phyloP scores from a whole-genome alignment of 1,140 invertebrate species.

The Dreissena rostriformis region DNA sequence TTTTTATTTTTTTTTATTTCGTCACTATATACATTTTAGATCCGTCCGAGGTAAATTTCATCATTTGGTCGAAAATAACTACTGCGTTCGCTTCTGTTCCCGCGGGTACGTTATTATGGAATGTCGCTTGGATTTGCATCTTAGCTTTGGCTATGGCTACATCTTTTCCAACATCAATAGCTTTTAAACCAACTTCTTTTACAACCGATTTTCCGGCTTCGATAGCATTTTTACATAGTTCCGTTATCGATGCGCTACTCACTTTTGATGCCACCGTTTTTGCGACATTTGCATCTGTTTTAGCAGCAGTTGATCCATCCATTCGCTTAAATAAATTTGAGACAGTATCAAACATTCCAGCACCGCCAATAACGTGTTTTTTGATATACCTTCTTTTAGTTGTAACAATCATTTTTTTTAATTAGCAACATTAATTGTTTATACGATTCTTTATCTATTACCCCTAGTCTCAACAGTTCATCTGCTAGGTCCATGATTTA shows the following conservation, averaged over 20 bases:
- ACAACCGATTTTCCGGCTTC: background rate
- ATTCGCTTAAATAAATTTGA: background rate
- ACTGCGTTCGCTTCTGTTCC: constrained; percentile 38
- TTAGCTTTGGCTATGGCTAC: background rate
- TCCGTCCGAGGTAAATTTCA: constrained; percentile 19
- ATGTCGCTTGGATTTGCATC: constrained; percentile 46
- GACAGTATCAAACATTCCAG: background rate
- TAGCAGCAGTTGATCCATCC: background rate
- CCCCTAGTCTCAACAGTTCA: background rate
- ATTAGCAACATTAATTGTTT: background rate
- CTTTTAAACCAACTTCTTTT: background rate
- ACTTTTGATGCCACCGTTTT: background rate
- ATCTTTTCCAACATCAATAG: background rate
- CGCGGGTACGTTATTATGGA: constrained; percentile 25
- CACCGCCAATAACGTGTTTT: background rate
- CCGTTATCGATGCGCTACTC: too few species aligned
- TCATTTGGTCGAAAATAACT: constrained; percentile 24
- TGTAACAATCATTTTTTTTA: background rate
- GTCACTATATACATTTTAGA: constrained; percentile 40
- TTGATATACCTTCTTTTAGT: background rate
- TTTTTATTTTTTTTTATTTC: too few species aligned
- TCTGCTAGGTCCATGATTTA: background rate
- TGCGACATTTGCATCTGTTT: background rate
- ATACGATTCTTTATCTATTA: background rate
- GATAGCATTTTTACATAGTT: constrained; percentile 1